Base-by-base conservation (phyloP, 2,888 invertebrate genomes). In the Sarcophaga subvicina region DNA sequence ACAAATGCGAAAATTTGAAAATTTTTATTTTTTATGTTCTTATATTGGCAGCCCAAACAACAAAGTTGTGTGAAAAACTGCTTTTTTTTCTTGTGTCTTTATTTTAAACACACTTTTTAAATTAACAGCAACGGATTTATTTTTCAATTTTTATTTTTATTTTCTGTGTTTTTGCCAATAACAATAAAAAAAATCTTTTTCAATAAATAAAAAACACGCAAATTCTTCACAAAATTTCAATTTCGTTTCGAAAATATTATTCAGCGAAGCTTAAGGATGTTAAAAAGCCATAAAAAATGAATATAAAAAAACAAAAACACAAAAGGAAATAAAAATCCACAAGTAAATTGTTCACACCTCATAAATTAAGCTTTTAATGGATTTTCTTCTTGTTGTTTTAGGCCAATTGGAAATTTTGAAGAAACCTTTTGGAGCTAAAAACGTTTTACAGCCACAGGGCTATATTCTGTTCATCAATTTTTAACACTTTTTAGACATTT, bases 61-160 rank as follows among this genome's bases (percentile, higher is more conserved):
- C 37, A 37, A 37, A 37, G 10, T 37, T 37, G 37, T 37, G 1
- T 8, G 2, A 20, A 45, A 20, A 67, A 45, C 45, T 45, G 20
- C 20, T 67, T 45, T 67, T 45, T 10, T 60, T 20, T 62, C 11
- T 62, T 10, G 12, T 22, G 17, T 22, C 20, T 49, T 69, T 22
- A 2, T 69, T 22, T 8, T n/a, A 69, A 69, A 69, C 67, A 67
- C n/a, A 67, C 67, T 11, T 67, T 67, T 67, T 14, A 67, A 67
- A 67, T 67, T 11, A 45, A 67, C 67, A 67, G 11, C 2, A 37
- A 10, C 37, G 37, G 37, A 37, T 37, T 37, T 37, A 37, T 37
- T 8, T 8, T 37, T 37, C 37, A 37, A 8, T 37, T 37, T 37
- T 2, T 2, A 37, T 37, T 37, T 37, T 37, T 37, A 37, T 37